Base-by-base conservation (phyloP, 2,888 invertebrate genomes). In the Thera obeliscata region DNA sequence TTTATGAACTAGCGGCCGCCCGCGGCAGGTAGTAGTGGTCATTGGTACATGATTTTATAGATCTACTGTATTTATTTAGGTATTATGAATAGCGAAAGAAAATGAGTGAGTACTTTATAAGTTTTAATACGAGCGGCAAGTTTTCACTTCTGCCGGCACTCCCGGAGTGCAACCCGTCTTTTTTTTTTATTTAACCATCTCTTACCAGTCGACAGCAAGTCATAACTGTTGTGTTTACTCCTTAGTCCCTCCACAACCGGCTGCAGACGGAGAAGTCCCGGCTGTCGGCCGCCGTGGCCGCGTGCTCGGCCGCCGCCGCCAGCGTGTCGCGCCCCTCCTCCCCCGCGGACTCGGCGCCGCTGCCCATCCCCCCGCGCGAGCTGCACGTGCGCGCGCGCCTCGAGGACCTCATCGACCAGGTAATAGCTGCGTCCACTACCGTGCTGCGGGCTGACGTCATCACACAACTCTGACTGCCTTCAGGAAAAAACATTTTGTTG, bases 371-470 rank as follows among this genome's bases (percentile, higher is more conserved):
- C 8, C 96, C 97, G 66, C 95, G 96, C 67, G 98, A 98, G 88
- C 94, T 98, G 7, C 95, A 96, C 86, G 97, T 98, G 65, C 95
- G 98, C 74, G 96, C 97, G 0, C 94, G 97, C 61, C 94, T 98
- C 0, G 98, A 98, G 88, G 98, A 98, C 92, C 95, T 98, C 80
- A 97, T 98, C 81, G 98, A 98, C 89, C 98, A 98, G 96, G 98
- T 98, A 95, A 75, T 88, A n/a, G 66, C 56, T 0, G 81, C 76
- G 1, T 81, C 83, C 0, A 74, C 81, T 0, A 67, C 74, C 0
- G 76, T 90, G 2, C 80, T 90, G 0, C 76, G 80, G 54, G 83
- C 86, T 0, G 88, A 60, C 9, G 66, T 54, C 3, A 43, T 74
- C 36, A 67, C 69, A 1, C 60, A 70, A 0, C 61, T 73, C 1